Evolutionary conservation across 2,888 invertebrate species (phyloP).

Genomic region (Ferdinandea cuprea): DNA sequence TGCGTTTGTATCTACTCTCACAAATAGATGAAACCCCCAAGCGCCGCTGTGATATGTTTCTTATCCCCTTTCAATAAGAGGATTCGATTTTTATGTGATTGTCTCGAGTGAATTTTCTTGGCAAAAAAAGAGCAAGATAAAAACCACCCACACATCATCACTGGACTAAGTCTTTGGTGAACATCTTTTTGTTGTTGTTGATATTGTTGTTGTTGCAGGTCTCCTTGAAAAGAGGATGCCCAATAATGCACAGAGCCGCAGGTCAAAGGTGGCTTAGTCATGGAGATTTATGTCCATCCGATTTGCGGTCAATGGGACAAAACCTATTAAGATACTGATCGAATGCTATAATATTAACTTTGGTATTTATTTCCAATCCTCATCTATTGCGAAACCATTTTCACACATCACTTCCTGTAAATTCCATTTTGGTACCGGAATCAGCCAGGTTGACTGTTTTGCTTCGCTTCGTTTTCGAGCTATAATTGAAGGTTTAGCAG

Average conservation of each 20-base stretch:
- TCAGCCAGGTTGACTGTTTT: slow-evolving; percentile 17
- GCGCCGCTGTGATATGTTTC: slow-evolving; percentile 66
- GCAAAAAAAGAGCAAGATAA: slow-evolving; percentile 5
- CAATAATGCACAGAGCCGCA: slow-evolving; percentile 46
- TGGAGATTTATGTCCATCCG: slow-evolving; percentile 73
- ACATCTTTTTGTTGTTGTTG: slow-evolving; percentile 13
- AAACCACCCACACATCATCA: slow-evolving; percentile 24
- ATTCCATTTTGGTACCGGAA: slow-evolving; percentile 61
- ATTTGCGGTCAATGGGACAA: slow-evolving; percentile 75
- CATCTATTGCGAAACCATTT: slow-evolving; percentile 66
- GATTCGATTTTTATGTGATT: slow-evolving; percentile 71
- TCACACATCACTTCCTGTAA: slow-evolving; percentile 68
- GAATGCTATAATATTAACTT: slow-evolving; percentile 74
- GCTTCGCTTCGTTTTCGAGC: slow-evolving; percentile 3
- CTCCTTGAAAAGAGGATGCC: slow-evolving; percentile 30
- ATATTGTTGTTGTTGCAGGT: slow-evolving; percentile 1
- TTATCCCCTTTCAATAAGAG: slow-evolving; percentile 70
- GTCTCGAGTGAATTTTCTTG: slow-evolving; percentile 44
- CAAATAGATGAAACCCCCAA: slow-evolving; percentile 44
- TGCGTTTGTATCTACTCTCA: slow-evolving; percentile 16
- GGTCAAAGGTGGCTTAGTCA: slow-evolving; percentile 71
- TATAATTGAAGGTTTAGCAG: slow-evolving; percentile 49
- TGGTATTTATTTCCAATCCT: slow-evolving; percentile 69
- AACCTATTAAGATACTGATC: slow-evolving; percentile 75
- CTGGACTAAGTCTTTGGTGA: background rate